Percentiles rank a stretch among this genome's conserved stretches.
phyloP scores from a whole-genome alignment of 2,888 invertebrate species.

The Eupithecia vulgata region DNA sequence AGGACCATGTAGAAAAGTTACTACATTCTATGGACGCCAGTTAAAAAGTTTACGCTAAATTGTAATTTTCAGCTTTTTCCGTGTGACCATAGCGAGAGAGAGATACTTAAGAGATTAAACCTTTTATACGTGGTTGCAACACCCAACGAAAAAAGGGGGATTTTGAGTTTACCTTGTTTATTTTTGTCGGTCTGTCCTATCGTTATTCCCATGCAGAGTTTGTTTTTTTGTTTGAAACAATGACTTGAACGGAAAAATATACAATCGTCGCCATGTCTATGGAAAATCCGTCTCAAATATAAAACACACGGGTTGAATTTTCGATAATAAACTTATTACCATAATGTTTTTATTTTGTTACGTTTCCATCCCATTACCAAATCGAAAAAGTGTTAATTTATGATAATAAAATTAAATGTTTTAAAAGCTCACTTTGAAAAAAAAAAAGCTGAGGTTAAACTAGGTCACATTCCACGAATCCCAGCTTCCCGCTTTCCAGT shows the following conservation, averaged over 20 bases:
- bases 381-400: background rate
- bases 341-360: background rate
- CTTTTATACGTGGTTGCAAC: background rate
- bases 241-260: background rate
- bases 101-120: background rate
- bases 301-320: background rate
- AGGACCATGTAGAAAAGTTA: background rate
- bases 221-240: background rate
- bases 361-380: background rate
- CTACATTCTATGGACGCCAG: background rate
- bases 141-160: background rate
- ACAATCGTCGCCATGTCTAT: too few species aligned
- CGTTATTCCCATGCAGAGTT: background rate
- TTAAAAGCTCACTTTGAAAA: background rate
- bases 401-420: background rate
- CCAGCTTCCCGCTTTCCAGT: background rate
- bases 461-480: background rate
- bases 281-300: too few species aligned
- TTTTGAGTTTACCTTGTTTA: background rate
- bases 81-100: background rate
- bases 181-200: background rate
- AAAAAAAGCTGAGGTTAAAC: background rate
- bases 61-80: background rate
- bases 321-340: background rate
- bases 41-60: slow-evolving; percentile 3